These are phyloP conservation scores for Hypomecis atomaria DNA, from an alignment of 2,888 invertebrate genomes.

Conservation along the genomic window DNA sequence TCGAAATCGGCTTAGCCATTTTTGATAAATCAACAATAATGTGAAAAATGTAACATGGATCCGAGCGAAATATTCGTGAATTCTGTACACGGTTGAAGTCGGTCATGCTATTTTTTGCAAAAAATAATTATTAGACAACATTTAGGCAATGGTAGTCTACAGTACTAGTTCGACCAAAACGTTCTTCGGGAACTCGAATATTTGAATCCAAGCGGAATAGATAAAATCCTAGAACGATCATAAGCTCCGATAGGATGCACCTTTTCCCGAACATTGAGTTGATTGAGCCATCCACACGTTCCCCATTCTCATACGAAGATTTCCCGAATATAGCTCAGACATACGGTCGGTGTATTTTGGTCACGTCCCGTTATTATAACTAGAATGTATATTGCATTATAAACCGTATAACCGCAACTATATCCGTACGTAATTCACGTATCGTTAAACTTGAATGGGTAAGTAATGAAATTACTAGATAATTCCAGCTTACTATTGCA, in stretches of 20 bases:
- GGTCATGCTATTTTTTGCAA: too few relatives aligned
- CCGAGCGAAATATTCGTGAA: too few relatives aligned
- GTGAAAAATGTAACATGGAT: too few relatives aligned
- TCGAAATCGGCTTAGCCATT: too few relatives aligned
- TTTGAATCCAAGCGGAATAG: constrained; percentile 19
- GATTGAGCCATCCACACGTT: constrained; percentile 36
- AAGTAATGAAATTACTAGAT: constrained; percentile 28
- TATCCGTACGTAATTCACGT: constrained; percentile 18
- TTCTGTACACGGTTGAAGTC: too few relatives aligned
- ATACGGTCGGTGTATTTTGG: constrained; percentile 42
- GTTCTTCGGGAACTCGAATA: constrained; percentile 1
- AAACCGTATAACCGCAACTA: constrained; percentile 23
- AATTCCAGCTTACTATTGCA: constrained; percentile 22
- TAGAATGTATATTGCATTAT: constrained; percentile 39
- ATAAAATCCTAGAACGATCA: constrained; percentile 28
- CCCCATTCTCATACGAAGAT: constrained; percentile 26
- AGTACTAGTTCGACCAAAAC: neutral
- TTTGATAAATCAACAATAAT: too few relatives aligned
- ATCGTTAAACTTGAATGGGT: constrained; percentile 24
- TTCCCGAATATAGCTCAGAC: constrained; percentile 39
- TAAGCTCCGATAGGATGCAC: constrained; percentile 31
- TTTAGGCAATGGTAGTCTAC: neutral
- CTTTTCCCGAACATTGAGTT: constrained; percentile 33
- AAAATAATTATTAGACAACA: too few relatives aligned
- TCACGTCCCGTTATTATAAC: constrained; percentile 45